A percentile compares a stretch with the other conserved stretches of the same genome.
These are phyloP conservation scores for Campaea margaritaria DNA, from an alignment of 2,888 invertebrate species.

Conservation along the genomic window DNA sequence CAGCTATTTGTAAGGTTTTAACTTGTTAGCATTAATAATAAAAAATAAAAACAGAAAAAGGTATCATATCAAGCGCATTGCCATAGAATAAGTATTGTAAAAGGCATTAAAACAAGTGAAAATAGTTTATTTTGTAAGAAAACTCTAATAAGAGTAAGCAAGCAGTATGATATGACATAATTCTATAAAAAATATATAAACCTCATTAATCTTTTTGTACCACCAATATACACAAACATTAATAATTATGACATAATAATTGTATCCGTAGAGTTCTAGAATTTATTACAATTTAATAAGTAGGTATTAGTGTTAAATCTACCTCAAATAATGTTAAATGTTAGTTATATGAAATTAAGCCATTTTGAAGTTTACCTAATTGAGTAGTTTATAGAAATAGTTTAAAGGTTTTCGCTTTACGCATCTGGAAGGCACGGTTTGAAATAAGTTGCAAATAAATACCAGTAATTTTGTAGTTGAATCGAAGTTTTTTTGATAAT, in stretches of 20 bases:
- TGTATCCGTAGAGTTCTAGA: slow-evolving; percentile 40
- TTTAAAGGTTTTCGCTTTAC: slow-evolving; percentile 6
- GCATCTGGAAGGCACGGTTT: background rate
- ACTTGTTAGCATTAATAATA: too few relatives aligned
- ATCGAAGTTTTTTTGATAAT: background rate
- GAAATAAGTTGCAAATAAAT: background rate
- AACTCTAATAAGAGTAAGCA: too few relatives aligned
- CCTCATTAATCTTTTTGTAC: background rate
- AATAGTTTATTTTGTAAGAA: too few relatives aligned
- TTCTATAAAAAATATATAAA: too few relatives aligned
- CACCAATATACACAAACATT: slow-evolving; percentile 13
- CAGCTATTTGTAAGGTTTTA: too few relatives aligned
- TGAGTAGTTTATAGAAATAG: slow-evolving; percentile 29
- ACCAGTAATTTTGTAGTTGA: background rate
- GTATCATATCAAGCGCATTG: too few relatives aligned
- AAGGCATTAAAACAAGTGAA: too few relatives aligned
- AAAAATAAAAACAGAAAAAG: too few relatives aligned
- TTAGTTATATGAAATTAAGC: slow-evolving; percentile 32
- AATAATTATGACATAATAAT: slow-evolving; percentile 34
- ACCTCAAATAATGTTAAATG: slow-evolving; percentile 43
- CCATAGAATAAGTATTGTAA: too few relatives aligned
- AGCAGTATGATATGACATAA: too few relatives aligned
- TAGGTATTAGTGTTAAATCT: slow-evolving; percentile 41
- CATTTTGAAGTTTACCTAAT: slow-evolving; percentile 33
- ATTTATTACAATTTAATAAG: slow-evolving; percentile 30